A percentile compares a stretch with the other conserved stretches of the same genome.
These are phyloP conservation scores for Lingula anatina DNA, from an alignment of 2,888 invertebrate species.

Conservation along the genomic window DNA sequence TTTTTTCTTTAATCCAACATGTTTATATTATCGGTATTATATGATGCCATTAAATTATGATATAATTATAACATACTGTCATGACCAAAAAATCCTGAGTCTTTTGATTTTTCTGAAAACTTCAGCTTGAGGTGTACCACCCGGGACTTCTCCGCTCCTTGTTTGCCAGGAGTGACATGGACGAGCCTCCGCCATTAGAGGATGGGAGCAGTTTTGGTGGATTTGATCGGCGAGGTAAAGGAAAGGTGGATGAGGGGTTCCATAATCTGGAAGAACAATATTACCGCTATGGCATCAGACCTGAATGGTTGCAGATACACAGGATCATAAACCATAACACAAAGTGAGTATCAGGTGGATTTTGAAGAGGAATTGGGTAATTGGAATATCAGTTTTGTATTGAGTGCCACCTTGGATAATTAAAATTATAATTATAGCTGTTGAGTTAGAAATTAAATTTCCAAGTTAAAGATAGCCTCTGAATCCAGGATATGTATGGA, in stretches of 20 bases:
- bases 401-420: no score
- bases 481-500: not conserved
- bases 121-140: constrained; percentile 87
- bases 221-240: constrained; percentile 37
- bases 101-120: constrained; percentile 4
- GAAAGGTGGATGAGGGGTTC: constrained; percentile 41
- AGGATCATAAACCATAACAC: constrained; percentile 87
- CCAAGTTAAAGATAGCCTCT: no score
- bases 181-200: constrained; percentile 94
- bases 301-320: constrained; percentile 93
- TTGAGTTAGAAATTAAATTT: no score
- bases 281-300: constrained; percentile 90
- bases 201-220: constrained; percentile 59
- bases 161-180: constrained; percentile 91
- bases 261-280: constrained; percentile 56
- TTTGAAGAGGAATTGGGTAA: not conserved
- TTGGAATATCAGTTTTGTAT: no score
- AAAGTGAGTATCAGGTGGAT: not conserved
- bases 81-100: no score
- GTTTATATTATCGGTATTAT: no score
- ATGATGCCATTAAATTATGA: no score
- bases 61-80: no score
- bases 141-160: constrained; percentile 89
- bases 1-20: no score
- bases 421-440: no score